Evolutionary conservation across 2,797 vertebrate species (phyloP).

Genomic region (Sebastes itinus): DNA sequence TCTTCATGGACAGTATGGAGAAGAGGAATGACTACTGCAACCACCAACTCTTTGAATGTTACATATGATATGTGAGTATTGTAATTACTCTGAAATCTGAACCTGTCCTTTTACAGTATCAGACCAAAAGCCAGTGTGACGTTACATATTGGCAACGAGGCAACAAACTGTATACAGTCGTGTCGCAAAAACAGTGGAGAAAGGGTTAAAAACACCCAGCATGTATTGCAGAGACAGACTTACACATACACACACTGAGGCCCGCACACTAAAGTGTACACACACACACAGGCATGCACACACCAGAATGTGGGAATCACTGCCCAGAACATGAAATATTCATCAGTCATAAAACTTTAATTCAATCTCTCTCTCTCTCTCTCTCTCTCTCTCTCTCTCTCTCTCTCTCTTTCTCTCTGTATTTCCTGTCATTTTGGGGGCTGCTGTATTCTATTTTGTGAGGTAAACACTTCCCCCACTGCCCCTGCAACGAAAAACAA

Average conservation of each 20-base stretch:
- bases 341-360: constrained; percentile 96
- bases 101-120: background rate
- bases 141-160: background rate
- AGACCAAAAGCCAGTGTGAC: background rate
- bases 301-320: constrained; percentile 83
- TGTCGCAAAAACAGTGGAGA: background rate
- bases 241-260: constrained; percentile 30
- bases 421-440: constrained; percentile 64
- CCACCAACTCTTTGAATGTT: background rate
- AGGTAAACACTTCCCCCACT: constrained; percentile 61
- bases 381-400: constrained; percentile 56
- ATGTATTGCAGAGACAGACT: constrained; percentile 41
- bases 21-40: background rate
- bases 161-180: background rate
- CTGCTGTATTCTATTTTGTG: constrained; percentile 62
- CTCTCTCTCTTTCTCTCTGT: constrained; percentile 61
- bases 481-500: constrained; percentile 40
- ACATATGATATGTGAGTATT: background rate
- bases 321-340: constrained; percentile 94
- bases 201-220: constrained; percentile 58
- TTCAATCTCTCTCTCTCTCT: constrained; percentile 81
- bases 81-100: background rate
- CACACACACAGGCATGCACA: constrained; percentile 9
- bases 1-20: background rate
- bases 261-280: background rate